Base-by-base conservation (phyloP, 2,888 invertebrate genomes). In the Blera fallax region DNA sequence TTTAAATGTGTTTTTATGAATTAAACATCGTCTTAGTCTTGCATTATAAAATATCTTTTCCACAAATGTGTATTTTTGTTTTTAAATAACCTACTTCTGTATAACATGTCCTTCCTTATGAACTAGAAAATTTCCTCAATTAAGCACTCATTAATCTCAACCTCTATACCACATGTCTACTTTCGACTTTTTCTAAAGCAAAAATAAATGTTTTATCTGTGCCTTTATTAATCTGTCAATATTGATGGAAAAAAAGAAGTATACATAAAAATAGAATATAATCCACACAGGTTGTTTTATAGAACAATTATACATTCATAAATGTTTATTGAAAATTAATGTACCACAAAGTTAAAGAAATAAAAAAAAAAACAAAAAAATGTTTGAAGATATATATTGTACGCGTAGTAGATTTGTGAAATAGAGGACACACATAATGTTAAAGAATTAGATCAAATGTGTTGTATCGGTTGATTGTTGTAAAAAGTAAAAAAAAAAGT, bases 401-500 rank as follows among this genome's bases (percentile, higher is more conserved):
- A 72, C 21, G 50, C 7, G 45, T 21, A 50, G 67, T 77, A 77
- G 67, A 67, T 29, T 40, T 58, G 76, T 60, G 76, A 50, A 58
- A 50, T 67, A 77, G 67, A 77, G 76, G 67, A 60, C 8, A 43
- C 29, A 43, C 54, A 43, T 16, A 50, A 65, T 65, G 56, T 76
- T 69, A 69, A 21, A 69, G 34, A 18, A 34, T 18, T 62, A 74
- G 48, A 60, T 24, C 11, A 62, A 34, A 70, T 52, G 54, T 64
- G 69, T 76, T 65, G 27, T 74, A 64, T 62, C 69, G 58, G 34
- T 67, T 78, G 62, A 54, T 79, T 73, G 14, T 73, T 74, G 82
- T 70, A 70, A 70, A 81, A 73, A 69, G 52, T 34, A 40, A 56
- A 73, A 69, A 40, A 32, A 40, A 56, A 58, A 43, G 32, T 65